Evolutionary conservation across 92 coral and sea anemone genomes (phyloP).

Genomic region (Metridium senile): DNA sequence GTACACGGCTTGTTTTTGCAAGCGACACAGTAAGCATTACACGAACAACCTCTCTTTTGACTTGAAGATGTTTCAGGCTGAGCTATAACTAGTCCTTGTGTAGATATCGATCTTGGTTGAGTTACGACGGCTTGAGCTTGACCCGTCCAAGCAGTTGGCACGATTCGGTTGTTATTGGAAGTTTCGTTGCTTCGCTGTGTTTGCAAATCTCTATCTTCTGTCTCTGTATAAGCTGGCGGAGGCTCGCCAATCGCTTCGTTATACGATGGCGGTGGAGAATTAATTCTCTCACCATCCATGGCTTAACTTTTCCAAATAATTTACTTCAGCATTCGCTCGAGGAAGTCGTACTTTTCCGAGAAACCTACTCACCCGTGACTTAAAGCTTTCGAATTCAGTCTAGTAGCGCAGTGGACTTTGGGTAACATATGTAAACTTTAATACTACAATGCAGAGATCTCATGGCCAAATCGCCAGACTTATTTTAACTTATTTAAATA

Average conservation of each 20-base stretch:
- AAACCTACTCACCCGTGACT: too few species aligned
- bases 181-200: not conserved
- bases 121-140: not conserved
- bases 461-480: too few species aligned
- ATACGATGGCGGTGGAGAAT: constrained; percentile 68
- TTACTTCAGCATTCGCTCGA: too few species aligned
- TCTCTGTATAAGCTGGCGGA: constrained; percentile 58
- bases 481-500: too few species aligned
- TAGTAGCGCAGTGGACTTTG: too few species aligned
- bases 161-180: not conserved
- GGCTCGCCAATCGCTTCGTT: constrained; percentile 55
- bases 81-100: not conserved
- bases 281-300: constrained; percentile 7
- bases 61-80: not conserved
- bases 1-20: constrained; percentile 60
- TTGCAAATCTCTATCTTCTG: not conserved
- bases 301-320: not conserved
- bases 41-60: constrained; percentile 27
- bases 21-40: constrained; percentile 75
- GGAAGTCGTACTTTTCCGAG: too few species aligned
- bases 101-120: constrained; percentile 6
- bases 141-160: constrained; percentile 12
- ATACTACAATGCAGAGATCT: too few species aligned
- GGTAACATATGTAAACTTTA: too few species aligned
- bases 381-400: too few species aligned